Percentiles rank a stretch among this genome's conserved stretches.
Evolutionary conservation across 2,888 invertebrate species (phyloP).

Genomic region (Stenchaetothrips biformis): DNA sequence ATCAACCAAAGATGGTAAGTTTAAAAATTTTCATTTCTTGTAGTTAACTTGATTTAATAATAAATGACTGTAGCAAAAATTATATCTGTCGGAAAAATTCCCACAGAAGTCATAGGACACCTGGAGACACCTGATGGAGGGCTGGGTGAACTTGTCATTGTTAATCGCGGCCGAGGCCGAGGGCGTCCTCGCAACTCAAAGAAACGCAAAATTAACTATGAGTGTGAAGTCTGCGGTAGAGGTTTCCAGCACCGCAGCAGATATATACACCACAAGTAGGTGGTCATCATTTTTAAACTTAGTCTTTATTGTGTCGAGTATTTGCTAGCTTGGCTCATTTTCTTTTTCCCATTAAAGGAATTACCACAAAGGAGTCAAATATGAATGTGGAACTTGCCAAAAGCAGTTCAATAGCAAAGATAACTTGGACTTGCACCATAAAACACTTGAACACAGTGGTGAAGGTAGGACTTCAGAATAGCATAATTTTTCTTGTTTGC

Average conservation of each 20-base stretch:
- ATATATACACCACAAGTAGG: constrained; percentile 48
- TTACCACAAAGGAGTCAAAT: constrained; percentile 57
- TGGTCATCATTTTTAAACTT: constrained; percentile 24
- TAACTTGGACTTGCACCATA: constrained; percentile 55
- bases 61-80: too few relatives aligned
- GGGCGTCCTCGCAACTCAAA: constrained; percentile 40
- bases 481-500: background rate
- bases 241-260: constrained; percentile 51
- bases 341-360: constrained; percentile 40
- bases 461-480: constrained; percentile 43
- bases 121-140: constrained; percentile 57
- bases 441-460: constrained; percentile 51
- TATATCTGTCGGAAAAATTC: too few relatives aligned
- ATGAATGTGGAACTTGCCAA: constrained; percentile 54
- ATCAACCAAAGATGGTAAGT: background rate
- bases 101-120: constrained; percentile 59
- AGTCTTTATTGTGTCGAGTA: too few relatives aligned
- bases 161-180: constrained; percentile 46
- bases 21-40: background rate
- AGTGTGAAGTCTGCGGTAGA: constrained; percentile 52
- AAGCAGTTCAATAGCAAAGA: constrained; percentile 50
- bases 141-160: constrained; percentile 58
- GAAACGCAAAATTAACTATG: constrained; percentile 46
- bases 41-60: background rate
- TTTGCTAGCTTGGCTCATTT: background rate